A percentile compares a stretch with the other conserved stretches of the same genome.
phyloP scores from a whole-genome alignment of 2,888 invertebrate genomes.

The Amblyjoppa proteus region DNA sequence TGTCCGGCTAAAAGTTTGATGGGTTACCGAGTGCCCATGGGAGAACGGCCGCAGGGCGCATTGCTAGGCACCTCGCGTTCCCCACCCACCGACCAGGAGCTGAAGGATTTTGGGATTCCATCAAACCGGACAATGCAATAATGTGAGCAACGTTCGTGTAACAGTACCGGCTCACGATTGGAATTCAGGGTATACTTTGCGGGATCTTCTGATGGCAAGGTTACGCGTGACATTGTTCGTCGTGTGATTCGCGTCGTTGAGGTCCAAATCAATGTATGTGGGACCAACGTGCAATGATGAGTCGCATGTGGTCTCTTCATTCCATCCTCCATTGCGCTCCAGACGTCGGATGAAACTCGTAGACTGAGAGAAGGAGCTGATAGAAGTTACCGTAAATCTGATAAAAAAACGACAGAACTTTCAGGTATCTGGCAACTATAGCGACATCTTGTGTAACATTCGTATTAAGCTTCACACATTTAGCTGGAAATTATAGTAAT shows the following conservation, averaged over 20 bases:
- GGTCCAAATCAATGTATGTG: constrained; percentile 35
- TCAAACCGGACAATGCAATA: constrained; percentile 85
- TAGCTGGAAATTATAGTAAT: no score
- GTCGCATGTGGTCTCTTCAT: constrained; percentile 17
- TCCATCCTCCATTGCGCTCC: not conserved
- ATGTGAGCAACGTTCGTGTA: constrained; percentile 73
- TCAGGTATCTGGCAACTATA: no score
- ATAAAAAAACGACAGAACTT: no score
- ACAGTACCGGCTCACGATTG: constrained; percentile 36
- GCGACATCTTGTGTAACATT: not conserved
- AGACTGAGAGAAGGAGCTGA: not conserved
- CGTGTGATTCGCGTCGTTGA: not conserved
- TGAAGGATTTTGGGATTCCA: constrained; percentile 85
- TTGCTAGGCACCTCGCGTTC: constrained; percentile 82
- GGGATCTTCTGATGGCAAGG: constrained; percentile 48
- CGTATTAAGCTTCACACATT: no score
- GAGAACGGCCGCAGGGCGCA: constrained; percentile 79
- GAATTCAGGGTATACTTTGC: constrained; percentile 10
- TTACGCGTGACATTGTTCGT: not conserved
- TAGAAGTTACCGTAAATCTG: no score
- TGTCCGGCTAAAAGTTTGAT: constrained; percentile 85
- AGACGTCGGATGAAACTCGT: not conserved
- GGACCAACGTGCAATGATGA: constrained; percentile 42
- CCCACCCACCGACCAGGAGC: constrained; percentile 73
- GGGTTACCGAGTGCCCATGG: constrained; percentile 82